Base-by-base conservation (phyloP, 1,140 invertebrate species). In the Drosophila sulfurigaster region DNA sequence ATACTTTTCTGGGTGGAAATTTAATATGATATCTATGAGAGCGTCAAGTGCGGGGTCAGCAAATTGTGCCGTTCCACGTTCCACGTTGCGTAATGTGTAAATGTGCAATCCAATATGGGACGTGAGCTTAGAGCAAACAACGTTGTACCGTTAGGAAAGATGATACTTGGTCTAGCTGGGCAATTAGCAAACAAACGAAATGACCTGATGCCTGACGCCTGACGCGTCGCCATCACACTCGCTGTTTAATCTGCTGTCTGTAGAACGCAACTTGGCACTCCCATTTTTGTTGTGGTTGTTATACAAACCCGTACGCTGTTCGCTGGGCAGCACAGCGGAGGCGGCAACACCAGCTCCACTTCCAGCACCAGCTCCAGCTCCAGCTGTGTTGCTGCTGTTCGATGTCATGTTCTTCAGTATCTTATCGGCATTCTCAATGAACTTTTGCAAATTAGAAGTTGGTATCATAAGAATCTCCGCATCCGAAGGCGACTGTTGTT, bases 371-470 rank as follows among this genome's bases (percentile, higher is more conserved):
- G 20, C 32, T 45, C 64, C 68, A 48, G 51, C 38, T 13, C 15
- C 52, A 8, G 48, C 43, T 20, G 28, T 32, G 76, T 43, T 91
- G 60, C 77, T 82, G 62, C 77, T 91, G 46, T 72, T 88, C 3
- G 75, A 49, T 15, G 88, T 91, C 62, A 92, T 91, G 74, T 92
- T 92, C 64, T 92, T 92, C 25, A 92, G 62, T 78, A 92, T 92
- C 85, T 92, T 92, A 88, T 92, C 91, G 48, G 91, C 91, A 62
- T 92, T 92, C 78, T 92, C 88, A 20, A 92, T 92, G 51, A 92
- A 92, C 56, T 92, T 92, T 82, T 92, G 91, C 62, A 92, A 86
- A 91, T 92, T 92, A 46, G 91, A 91, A 56, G 91, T 92, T 13
- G 91, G 91, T 81, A 92, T 87, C 65, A 92, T 87, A 45, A 92